Evolutionary conservation across 2,113 vertebrate genomes (phyloP), one percentile per base, ranked within the genome.

Genomic region (Amblyornis subalaris): DNA sequence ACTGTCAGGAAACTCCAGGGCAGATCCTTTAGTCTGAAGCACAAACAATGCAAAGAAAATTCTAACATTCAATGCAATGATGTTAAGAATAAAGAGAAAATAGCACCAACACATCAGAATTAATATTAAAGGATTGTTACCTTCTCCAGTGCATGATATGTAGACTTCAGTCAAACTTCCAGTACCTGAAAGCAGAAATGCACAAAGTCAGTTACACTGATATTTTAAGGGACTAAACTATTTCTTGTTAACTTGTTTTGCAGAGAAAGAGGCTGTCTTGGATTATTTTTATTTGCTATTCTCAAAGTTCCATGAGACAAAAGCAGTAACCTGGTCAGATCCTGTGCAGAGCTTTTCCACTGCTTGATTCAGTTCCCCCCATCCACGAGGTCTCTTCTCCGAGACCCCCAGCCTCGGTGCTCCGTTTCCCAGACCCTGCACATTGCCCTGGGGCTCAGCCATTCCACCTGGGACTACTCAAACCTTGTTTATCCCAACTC

Each of bases 111-210:
- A 35, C 48, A 64, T 48, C 20, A 44, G 58, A 83, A 79, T 24
- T 6, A 75, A 23, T 3, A 79, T 86, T 40, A 85, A 89, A 69
- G 24, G 35, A 24, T 2, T 10, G 1, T 92, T 88, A 96, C 94
- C 82, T 96, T 84, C 93, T 84, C 60, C 84, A 84, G 94, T 40
- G 85, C 84, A 94, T 61, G 36, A 47, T 74, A 93, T 0, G 67
- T 1, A 70, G 57, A 20, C 80, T 93, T 91, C 88, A 89, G 88
- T 96, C 94, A 96, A 25, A 38, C 69, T 83, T 70, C 86, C 78
- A 85, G 9, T 12, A 84, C 65, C 96, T 96, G 76, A 29, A 96
- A 96, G 45, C 7, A 89, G 23, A 92, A 93, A 89, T n/a, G 7
- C 26, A 94, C 11, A 38, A 64, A 22, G 11, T 95, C 31, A 40